phyloP scores from a whole-genome alignment of 2,797 vertebrate genomes.

The Rhinophrynus dorsalis region DNA sequence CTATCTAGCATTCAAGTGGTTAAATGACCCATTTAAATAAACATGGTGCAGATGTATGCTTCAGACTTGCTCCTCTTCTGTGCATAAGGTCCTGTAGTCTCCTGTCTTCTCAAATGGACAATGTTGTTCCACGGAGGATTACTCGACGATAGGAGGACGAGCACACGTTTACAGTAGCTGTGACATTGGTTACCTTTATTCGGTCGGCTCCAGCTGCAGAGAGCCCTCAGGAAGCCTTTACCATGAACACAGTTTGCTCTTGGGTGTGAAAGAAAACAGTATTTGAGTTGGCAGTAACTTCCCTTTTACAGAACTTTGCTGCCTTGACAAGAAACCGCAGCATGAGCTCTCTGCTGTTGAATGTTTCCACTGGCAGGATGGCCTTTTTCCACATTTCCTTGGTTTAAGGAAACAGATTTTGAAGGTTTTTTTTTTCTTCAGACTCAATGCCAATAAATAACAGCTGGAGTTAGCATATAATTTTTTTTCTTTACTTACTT shows the following conservation, averaged over 20 bases:
- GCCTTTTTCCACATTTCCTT: constrained; percentile 92
- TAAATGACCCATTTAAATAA: too few species aligned
- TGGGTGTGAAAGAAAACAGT: constrained; percentile 87
- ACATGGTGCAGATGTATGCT: too few species aligned
- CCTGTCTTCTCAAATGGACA: background rate
- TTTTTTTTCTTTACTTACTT: constrained; percentile 60
- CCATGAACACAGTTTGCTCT: constrained; percentile 79
- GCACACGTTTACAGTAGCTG: constrained; percentile 88
- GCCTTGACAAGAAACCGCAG: constrained; percentile 92
- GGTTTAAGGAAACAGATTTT: constrained; percentile 97
- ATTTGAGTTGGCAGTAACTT: constrained; percentile 91
- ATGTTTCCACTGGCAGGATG: constrained; percentile 87
- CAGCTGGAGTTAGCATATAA: constrained; percentile 75
- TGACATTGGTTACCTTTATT: constrained; percentile 92
- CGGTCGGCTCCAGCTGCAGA: constrained; percentile 86
- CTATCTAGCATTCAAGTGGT: too few species aligned
- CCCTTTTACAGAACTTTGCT: constrained; percentile 88
- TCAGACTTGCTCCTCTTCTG: too few species aligned
- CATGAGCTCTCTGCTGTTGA: constrained; percentile 74
- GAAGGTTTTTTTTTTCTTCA: constrained; percentile 77
- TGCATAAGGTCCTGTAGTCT: too few species aligned
- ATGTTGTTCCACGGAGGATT: constrained; percentile 59
- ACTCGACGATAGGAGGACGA: constrained; percentile 79
- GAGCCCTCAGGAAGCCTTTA: constrained; percentile 91
- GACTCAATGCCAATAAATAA: constrained; percentile 74